These are phyloP conservation scores for Nipponacmea schrenckii DNA, from an alignment of 2,888 invertebrate genomes.

Conservation along the genomic window DNA sequence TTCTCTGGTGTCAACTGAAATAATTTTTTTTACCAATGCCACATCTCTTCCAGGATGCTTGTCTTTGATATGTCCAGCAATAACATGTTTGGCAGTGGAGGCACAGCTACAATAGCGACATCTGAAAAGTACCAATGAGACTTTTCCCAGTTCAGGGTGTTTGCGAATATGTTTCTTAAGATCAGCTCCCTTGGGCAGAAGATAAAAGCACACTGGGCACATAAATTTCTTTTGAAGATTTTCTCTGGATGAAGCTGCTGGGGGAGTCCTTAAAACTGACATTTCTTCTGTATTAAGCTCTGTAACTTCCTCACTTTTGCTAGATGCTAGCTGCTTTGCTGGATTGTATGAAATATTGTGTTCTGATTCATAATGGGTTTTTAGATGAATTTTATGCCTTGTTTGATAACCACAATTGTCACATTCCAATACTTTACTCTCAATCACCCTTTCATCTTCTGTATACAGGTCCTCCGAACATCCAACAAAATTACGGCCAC, in stretches of 20 bases:
- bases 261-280: neutral
- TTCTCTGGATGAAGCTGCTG: slow-evolving; percentile 15
- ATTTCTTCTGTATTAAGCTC: neutral
- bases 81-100: slow-evolving; percentile 36
- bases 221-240: slow-evolving; percentile 35
- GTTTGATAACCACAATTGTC: slow-evolving; percentile 38
- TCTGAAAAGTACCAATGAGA: slow-evolving; percentile 34
- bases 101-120: slow-evolving; percentile 38
- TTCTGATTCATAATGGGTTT: slow-evolving; percentile 33
- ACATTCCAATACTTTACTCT: slow-evolving; percentile 34
- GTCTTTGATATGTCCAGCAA: slow-evolving; percentile 37
- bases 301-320: neutral
- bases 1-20: slow-evolving; percentile 34
- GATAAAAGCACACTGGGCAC: slow-evolving; percentile 38
- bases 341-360: slow-evolving; percentile 21
- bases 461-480: slow-evolving; percentile 28
- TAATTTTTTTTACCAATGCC: slow-evolving; percentile 34
- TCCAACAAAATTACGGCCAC: slow-evolving; percentile 20
- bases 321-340: neutral
- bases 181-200: slow-evolving; percentile 36
- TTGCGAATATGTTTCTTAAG: slow-evolving; percentile 36
- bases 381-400: slow-evolving; percentile 35
- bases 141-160: slow-evolving; percentile 38
- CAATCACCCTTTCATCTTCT: slow-evolving; percentile 29
- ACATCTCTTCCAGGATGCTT: slow-evolving; percentile 41